Evolutionary conservation across 1,140 invertebrate species (phyloP).

Genomic region (Tetragnatha versicolor): DNA sequence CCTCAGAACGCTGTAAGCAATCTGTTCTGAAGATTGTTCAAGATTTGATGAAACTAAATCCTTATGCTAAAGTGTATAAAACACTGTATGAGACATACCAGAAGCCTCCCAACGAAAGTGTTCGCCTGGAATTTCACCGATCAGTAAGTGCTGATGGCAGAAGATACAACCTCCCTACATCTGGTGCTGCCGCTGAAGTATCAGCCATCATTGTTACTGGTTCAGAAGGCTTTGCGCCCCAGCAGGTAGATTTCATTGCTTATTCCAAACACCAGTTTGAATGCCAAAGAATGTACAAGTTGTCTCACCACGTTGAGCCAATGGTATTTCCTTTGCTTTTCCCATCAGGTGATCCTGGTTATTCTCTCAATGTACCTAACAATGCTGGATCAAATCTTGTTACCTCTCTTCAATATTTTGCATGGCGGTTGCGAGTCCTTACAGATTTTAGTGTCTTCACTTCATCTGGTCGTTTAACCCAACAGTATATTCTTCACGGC

Average conservation of each 20-base stretch:
- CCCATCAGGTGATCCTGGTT: background rate
- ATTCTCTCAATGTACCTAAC: background rate
- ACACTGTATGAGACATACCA: background rate
- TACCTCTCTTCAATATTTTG: too few species aligned
- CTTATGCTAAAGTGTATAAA: background rate
- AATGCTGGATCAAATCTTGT: too few species aligned
- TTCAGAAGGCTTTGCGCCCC: background rate
- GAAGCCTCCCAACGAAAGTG: background rate
- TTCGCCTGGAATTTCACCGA: background rate
- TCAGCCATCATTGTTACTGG: background rate
- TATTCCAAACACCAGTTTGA: background rate
- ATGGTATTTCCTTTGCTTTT: background rate
- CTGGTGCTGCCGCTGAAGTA: background rate
- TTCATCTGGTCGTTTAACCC: constrained; percentile 53
- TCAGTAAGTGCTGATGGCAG: background rate
- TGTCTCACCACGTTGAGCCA: background rate
- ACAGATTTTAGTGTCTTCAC: background rate
- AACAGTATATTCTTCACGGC: constrained; percentile 54
- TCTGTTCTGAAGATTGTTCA: background rate
- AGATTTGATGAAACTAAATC: background rate
- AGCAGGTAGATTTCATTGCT: background rate
- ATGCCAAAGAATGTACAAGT: background rate
- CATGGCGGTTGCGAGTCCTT: background rate
- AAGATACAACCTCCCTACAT: background rate
- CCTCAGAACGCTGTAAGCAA: background rate